phyloP scores from a whole-genome alignment of 2,797 vertebrate genomes.

The Malurus leucopterus region DNA sequence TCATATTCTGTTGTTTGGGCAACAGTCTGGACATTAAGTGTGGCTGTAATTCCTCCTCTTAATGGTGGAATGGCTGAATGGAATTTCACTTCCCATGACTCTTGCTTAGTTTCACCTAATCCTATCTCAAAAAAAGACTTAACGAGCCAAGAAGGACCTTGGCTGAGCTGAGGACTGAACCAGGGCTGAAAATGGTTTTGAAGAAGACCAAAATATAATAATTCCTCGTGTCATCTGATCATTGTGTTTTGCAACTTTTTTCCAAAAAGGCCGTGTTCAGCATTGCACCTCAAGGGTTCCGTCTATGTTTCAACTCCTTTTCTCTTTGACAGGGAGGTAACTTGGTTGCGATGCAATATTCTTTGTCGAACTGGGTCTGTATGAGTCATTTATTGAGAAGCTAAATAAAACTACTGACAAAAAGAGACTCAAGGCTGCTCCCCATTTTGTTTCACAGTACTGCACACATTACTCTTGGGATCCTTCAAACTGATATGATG shows the following conservation, averaged over 20 bases:
- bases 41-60: not conserved
- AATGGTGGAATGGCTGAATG: too few species aligned
- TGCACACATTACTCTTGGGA: not conserved
- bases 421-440: not conserved
- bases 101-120: constrained; percentile 1
- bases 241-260: not conserved
- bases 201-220: not conserved
- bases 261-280: not conserved
- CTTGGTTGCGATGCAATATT: not conserved
- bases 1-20: not conserved
- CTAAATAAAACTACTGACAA: not conserved
- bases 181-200: not conserved
- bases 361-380: not conserved
- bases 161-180: not conserved
- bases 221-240: not conserved
- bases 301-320: not conserved
- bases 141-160: not conserved
- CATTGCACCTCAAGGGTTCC: not conserved
- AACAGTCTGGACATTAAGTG: not conserved
- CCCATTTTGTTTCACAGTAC: not conserved
- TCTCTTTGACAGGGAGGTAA: not conserved
- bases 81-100: not conserved
- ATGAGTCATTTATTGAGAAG: not conserved
- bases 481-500: accelerated
- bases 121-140: not conserved